phyloP scores from a whole-genome alignment of 23 tunicate species.

The Halocynthia roretzi region DNA sequence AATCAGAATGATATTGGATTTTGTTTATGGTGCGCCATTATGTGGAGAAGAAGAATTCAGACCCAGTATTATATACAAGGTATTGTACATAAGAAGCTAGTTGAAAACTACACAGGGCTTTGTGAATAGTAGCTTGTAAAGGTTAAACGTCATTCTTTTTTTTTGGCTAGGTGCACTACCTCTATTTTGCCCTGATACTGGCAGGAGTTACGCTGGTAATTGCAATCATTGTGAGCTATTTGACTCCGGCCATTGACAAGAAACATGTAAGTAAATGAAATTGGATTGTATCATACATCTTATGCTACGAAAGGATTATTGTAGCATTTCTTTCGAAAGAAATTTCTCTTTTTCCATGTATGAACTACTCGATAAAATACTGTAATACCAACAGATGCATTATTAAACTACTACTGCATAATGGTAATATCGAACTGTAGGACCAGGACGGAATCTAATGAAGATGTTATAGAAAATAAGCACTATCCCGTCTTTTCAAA shows the following conservation, averaged over 20 bases:
- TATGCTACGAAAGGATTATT: too few species aligned
- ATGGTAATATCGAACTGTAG: neutral
- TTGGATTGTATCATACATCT: neutral
- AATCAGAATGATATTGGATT: slow-evolving; percentile 87
- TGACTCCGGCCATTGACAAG: slow-evolving; percentile 75
- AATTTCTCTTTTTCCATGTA: neutral
- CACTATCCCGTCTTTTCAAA: neutral
- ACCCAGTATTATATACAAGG: slow-evolving; percentile 72
- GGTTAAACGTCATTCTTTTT: neutral
- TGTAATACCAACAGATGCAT: neutral
- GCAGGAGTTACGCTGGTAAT: slow-evolving; percentile 37
- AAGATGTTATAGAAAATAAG: too few species aligned
- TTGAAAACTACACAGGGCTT: neutral
- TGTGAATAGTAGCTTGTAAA: too few species aligned
- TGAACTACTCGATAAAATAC: neutral
- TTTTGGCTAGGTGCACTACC: slow-evolving; percentile 74
- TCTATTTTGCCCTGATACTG: slow-evolving; percentile 68
- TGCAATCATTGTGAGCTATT: slow-evolving; percentile 43
- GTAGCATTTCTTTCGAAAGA: too few species aligned
- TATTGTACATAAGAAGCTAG: neutral
- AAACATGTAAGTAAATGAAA: slow-evolving; percentile 56
- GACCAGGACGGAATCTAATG: too few species aligned
- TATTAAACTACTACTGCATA: neutral
- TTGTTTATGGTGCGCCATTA: slow-evolving; percentile 65
- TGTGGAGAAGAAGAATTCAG: slow-evolving; percentile 89